A percentile compares a stretch with the other conserved stretches of the same genome.
Evolutionary conservation across 2,113 vertebrate genomes (phyloP).

Genomic region (Lampris megalopsis): DNA sequence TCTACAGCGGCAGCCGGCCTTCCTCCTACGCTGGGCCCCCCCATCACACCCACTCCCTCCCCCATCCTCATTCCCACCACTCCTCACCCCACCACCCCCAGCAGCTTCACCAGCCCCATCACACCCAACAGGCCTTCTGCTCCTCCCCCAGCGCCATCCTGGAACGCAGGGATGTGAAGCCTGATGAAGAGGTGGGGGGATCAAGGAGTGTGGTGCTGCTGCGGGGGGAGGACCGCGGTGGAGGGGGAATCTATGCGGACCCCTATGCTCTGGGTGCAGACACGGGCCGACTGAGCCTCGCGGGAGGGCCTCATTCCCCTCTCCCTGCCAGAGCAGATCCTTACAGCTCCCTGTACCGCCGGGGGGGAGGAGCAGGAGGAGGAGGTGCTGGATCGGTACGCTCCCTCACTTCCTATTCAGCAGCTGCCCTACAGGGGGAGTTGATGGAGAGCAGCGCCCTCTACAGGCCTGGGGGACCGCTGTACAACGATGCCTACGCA

Average conservation of each 20-base stretch:
- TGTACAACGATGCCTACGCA: constrained; percentile 89
- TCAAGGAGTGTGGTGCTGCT: constrained; percentile 92
- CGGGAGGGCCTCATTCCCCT: constrained; percentile 77
- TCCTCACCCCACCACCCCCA: constrained; percentile 75
- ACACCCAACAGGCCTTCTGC: constrained; percentile 84
- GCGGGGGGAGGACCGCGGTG: constrained; percentile 85
- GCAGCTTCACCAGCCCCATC: constrained; percentile 72
- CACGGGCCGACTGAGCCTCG: constrained; percentile 88
- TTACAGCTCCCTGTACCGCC: constrained; percentile 88
- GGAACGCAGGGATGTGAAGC: constrained; percentile 95
- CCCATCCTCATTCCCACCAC: constrained; percentile 79
- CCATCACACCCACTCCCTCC: constrained; percentile 73
- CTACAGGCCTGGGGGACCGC: constrained; percentile 90
- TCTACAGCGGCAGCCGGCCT: constrained; percentile 89
- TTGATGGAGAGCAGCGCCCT: constrained; percentile 88
- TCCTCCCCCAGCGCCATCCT: constrained; percentile 96
- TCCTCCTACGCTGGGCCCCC: constrained; percentile 91
- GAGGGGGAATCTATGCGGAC: constrained; percentile 89
- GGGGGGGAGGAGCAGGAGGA: constrained; percentile 68
- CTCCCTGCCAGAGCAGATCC: constrained; percentile 85
- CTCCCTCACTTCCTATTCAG: constrained; percentile 93
- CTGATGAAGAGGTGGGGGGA: constrained; percentile 89
- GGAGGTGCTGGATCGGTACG: constrained; percentile 86
- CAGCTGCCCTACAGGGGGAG: constrained; percentile 92
- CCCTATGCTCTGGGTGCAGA: constrained; percentile 90